phyloP scores from a whole-genome alignment of 2,113 vertebrate species.

The Oreochromis aureus region DNA sequence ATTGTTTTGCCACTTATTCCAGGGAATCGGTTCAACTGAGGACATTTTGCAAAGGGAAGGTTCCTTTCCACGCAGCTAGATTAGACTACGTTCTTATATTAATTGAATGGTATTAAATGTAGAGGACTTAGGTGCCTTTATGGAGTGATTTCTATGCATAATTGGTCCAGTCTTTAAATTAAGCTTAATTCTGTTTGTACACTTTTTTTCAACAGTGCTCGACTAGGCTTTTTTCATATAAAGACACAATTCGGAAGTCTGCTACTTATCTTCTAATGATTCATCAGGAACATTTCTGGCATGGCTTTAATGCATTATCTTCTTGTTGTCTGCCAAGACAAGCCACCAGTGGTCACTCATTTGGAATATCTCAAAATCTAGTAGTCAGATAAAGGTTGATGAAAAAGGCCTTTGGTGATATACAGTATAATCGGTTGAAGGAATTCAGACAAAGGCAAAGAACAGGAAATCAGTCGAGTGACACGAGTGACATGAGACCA shows the following conservation, averaged over 20 bases:
- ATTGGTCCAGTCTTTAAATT: background rate
- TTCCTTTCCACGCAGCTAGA: background rate
- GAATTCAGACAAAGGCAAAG: slow-evolving; percentile 3
- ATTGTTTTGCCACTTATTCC: background rate
- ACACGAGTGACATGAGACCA: background rate
- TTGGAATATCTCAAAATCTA: slow-evolving; percentile 30
- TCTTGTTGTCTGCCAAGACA: slow-evolving; percentile 30
- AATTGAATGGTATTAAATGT: background rate
- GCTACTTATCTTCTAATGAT: background rate
- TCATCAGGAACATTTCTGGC: background rate
- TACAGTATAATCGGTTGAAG: background rate
- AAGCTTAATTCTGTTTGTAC: background rate
- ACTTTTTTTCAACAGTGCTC: background rate
- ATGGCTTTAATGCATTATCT: background rate
- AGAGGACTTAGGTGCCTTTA: background rate
- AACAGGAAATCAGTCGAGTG: slow-evolving; percentile 19
- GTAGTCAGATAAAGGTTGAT: slow-evolving; percentile 56
- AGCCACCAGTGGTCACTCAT: slow-evolving; percentile 20
- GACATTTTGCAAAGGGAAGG: background rate
- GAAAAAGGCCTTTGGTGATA: slow-evolving; percentile 18
- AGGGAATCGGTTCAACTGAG: background rate
- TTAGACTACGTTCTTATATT: background rate
- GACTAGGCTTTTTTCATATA: background rate
- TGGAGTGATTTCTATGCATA: background rate
- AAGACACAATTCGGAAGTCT: background rate